Evolutionary conservation across 1,140 invertebrate species (phyloP).

Genomic region (Scaptodrosophila lebanonensis): DNA sequence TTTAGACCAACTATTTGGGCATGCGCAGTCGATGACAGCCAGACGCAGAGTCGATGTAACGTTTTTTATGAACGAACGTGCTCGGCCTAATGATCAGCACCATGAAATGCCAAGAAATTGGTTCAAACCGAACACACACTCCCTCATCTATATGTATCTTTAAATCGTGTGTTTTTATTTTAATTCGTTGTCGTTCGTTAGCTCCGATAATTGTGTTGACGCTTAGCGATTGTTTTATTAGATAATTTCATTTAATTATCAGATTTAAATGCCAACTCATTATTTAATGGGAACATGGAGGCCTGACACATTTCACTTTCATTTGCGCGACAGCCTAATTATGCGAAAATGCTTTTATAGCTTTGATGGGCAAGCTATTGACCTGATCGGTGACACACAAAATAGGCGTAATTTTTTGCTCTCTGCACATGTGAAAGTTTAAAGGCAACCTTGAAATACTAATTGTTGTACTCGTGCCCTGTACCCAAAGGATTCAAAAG

Average conservation of each 20-base stretch:
- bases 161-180: slow-evolving; percentile 13
- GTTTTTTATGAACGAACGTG: neutral
- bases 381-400: too few species aligned
- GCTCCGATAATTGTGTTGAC: slow-evolving; percentile 47
- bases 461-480: too few species aligned
- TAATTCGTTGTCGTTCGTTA: slow-evolving; percentile 20
- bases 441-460: too few species aligned
- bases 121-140: slow-evolving; percentile 32
- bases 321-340: too few species aligned
- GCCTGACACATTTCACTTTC: slow-evolving; percentile 41
- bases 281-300: slow-evolving; percentile 32
- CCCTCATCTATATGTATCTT: slow-evolving; percentile 44
- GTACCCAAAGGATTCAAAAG: too few species aligned
- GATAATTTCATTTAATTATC: slow-evolving; percentile 27
- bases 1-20: slow-evolving; percentile 1
- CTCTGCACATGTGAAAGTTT: too few species aligned
- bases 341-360: too few species aligned
- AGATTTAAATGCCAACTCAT: slow-evolving; percentile 18
- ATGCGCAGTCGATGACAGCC: too few species aligned
- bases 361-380: too few species aligned
- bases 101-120: slow-evolving; percentile 24
- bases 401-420: too few species aligned
- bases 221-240: slow-evolving; percentile 29
- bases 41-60: too few species aligned
- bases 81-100: slow-evolving; percentile 4